These are phyloP conservation scores for Drosophila guanche DNA, from an alignment of 1,140 invertebrate genomes.

Conservation along the genomic window DNA sequence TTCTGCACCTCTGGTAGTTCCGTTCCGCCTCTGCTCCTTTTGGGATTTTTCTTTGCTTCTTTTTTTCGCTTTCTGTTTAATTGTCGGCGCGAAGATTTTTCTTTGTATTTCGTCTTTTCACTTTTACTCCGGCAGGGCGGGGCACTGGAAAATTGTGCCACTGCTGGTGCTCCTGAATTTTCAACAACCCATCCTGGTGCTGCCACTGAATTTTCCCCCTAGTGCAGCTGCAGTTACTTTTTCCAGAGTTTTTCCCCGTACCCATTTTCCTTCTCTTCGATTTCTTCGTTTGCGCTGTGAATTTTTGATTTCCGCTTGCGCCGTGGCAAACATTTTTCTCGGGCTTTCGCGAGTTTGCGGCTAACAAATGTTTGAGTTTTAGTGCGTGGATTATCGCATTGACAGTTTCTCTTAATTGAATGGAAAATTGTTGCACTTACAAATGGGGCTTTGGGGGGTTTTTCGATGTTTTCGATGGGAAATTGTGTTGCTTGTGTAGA, in stretches of 20 bases:
- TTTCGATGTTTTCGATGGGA: background rate
- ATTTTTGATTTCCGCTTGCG: constrained; percentile 62
- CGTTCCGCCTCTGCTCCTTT: background rate
- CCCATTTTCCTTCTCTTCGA: constrained; percentile 3
- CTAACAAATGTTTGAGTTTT: constrained; percentile 57
- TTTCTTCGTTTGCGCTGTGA: constrained; percentile 17
- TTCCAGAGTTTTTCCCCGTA: constrained; percentile 2
- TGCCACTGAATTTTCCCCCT: background rate
- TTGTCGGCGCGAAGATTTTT: constrained; percentile 46
- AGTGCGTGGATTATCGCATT: constrained; percentile 31
- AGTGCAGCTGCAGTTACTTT: background rate
- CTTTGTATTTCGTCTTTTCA: constrained; percentile 42
- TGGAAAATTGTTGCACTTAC: constrained; percentile 3
- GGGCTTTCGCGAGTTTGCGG: constrained; percentile 23
- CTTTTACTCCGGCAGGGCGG: constrained; percentile 30
- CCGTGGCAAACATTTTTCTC: constrained; percentile 18
- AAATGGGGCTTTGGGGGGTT: no score
- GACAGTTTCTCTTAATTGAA: constrained; percentile 29
- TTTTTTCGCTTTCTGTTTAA: constrained; percentile 20
- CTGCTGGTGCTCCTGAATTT: background rate
- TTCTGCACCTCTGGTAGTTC: background rate
- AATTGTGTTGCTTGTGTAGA: background rate
- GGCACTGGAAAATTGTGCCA: constrained; percentile 17
- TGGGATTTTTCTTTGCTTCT: constrained; percentile 7
- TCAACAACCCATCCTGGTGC: background rate